A percentile compares a stretch with the other conserved stretches of the same genome.
Conservation (phyloP, 2,797 vertebrate species). For the Chromis chromis region DNA sequence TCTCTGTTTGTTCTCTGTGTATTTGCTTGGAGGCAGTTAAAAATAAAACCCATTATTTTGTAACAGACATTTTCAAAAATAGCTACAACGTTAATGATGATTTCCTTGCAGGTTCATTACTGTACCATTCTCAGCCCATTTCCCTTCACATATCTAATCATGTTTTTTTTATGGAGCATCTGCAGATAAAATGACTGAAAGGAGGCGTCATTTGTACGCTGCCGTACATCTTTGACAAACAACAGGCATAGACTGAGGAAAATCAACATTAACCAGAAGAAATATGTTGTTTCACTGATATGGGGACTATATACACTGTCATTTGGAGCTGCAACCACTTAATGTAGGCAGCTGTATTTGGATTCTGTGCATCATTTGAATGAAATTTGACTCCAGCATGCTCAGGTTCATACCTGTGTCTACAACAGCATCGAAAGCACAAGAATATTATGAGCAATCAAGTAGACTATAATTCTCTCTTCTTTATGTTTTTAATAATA, state of each 20-base stretch:
- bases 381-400: constrained; percentile 16
- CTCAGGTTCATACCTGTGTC: neutral
- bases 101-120: constrained; percentile 62
- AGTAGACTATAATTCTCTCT: neutral
- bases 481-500: too few species aligned
- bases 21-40: constrained; percentile 40
- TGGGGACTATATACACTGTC: neutral
- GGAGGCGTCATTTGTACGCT: constrained; percentile 31
- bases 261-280: constrained; percentile 17
- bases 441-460: neutral
- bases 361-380: constrained; percentile 7
- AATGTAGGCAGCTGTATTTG: neutral
- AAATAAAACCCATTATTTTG: constrained; percentile 53
- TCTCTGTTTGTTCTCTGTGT: constrained; percentile 27
- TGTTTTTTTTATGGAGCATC: constrained; percentile 34
- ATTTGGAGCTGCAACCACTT: constrained; percentile 3
- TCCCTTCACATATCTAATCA: constrained; percentile 54
- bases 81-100: constrained; percentile 50
- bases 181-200: constrained; percentile 49
- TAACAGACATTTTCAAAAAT: constrained; percentile 56
- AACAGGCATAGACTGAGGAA: constrained; percentile 12
- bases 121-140: constrained; percentile 58
- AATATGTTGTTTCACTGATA: constrained; percentile 3
- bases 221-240: constrained; percentile 11
- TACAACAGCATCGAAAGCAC: constrained; percentile 6